phyloP scores from a whole-genome alignment of 2,113 vertebrate species.

The Microcebus tavaratra region DNA sequence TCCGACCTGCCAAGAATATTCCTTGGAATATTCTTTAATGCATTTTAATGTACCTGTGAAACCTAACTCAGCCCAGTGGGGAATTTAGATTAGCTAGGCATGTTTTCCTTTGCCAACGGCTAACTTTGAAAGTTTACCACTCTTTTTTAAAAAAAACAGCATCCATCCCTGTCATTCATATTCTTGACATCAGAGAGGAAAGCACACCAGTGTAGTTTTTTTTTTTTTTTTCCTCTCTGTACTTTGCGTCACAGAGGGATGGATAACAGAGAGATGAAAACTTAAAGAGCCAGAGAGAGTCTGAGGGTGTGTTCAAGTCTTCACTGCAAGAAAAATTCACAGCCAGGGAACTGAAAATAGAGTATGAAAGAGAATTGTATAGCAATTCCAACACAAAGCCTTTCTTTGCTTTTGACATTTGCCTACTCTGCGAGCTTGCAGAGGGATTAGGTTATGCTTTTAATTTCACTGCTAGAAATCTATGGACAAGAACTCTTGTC shows the following conservation, averaged over 20 bases:
- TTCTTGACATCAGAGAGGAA: background rate
- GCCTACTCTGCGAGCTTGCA: slow-evolving; percentile 2
- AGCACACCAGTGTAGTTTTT: background rate
- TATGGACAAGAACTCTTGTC: slow-evolving; percentile 43
- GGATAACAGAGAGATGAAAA: background rate
- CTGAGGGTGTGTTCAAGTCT: background rate
- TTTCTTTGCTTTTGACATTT: slow-evolving; percentile 40
- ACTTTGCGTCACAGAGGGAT: background rate
- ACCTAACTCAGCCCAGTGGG: background rate
- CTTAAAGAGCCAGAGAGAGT: background rate
- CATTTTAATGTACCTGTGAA: slow-evolving; percentile 53
- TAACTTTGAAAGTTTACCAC: slow-evolving; percentile 67
- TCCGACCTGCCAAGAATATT: background rate
- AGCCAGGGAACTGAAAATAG: background rate
- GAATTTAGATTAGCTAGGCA: background rate
- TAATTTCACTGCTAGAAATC: slow-evolving; percentile 69
- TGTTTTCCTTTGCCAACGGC: background rate
- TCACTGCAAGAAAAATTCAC: background rate
- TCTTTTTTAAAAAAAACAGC: background rate
- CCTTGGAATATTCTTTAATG: slow-evolving; percentile 31
- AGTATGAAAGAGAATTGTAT: background rate
- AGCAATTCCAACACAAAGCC: background rate
- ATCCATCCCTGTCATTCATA: background rate
- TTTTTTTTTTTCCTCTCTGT: background rate
- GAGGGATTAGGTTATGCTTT: slow-evolving; percentile 11